Conservation (phyloP, 2,113 vertebrate species). For the Onychorhynchus coronatus region DNA sequence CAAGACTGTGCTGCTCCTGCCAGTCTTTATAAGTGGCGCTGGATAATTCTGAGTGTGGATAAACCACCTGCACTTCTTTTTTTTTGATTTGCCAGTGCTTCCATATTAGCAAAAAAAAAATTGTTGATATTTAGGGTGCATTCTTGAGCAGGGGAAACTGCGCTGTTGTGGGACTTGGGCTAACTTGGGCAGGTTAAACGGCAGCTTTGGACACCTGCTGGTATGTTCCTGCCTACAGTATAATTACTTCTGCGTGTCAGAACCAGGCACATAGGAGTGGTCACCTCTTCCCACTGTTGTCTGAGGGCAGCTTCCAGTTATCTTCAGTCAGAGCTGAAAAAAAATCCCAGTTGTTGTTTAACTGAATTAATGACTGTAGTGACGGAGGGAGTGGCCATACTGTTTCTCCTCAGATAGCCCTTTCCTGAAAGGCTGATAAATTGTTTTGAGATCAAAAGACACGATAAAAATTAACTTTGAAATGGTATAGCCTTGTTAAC, state of each 20-base stretch:
- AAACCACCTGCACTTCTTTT: not conserved
- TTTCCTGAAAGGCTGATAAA: not conserved
- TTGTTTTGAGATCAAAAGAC: not conserved
- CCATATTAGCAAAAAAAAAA: not conserved
- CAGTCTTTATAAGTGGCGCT: not conserved
- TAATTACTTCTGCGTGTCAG: not conserved
- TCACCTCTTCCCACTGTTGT: not conserved
- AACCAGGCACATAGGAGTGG: not conserved
- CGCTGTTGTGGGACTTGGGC: fast-evolving
- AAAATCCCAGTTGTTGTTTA: not conserved
- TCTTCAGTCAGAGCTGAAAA: not conserved
- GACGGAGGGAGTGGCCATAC: not conserved
- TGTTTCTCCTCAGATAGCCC: not conserved
- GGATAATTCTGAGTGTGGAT: not conserved
- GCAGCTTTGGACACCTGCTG: not conserved
- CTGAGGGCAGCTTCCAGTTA: not conserved
- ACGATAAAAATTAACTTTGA: not conserved
- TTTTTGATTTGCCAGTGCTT: not conserved
- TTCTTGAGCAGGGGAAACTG: not conserved
- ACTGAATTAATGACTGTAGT: not conserved
- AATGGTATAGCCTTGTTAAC: not conserved
- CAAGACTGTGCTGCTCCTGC: not conserved
- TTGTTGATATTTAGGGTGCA: not conserved
- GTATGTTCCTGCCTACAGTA: not conserved
- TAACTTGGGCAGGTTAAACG: not conserved